Base-by-base conservation (phyloP, 2,888 invertebrate genomes). In the Cryptocephalus moraei region DNA sequence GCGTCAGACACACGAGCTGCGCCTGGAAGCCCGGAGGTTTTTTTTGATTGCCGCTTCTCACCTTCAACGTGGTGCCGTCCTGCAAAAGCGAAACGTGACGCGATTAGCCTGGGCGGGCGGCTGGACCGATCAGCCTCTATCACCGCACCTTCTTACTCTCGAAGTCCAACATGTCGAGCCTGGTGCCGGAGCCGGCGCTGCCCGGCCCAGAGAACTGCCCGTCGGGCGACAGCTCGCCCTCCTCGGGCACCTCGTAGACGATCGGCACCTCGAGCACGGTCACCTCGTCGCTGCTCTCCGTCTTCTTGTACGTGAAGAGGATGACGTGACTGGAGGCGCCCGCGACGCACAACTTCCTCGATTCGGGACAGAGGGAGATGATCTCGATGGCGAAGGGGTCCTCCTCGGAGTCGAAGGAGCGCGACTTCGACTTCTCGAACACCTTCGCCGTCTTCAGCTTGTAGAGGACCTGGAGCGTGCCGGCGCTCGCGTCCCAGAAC, bases 401-500 rank as follows among this genome's bases (percentile, higher is more conserved):
- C 54, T 94, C 93, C 58, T 89, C 86, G 44, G 71, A 72, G 56
- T 83, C 82, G 59, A 80, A 65, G 57, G 81, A 81, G 54, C 79
- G 74, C 48, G 78, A 72, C 65, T 76, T 80, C 54, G 83, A 81
- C 64, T 83, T 81, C 67, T 89, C 89, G 70, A 89, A 88, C 47
- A 87, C 79, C 77, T 96, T 95, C 59, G 91, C 89, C 67, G 95
- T 95, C 78, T 96, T 97, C 65, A 97, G 76, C 79, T 96, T 96
- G 77, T 97, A 97, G 66, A 97, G 80, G 64, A 95, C 87, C 78
- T 96, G 95, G 61, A 99, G 78, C 53, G 91, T 89, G 57, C 94
- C 94, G 45, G 92, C 93, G 65, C 94, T 93, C 41, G 94, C 93
- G 72, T 99, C 97, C 97, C 97, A 99, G 74, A 99, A 99, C 72